phyloP scores from a whole-genome alignment of 2,113 vertebrate genomes.

The Cyprinodon brontotheroides region DNA sequence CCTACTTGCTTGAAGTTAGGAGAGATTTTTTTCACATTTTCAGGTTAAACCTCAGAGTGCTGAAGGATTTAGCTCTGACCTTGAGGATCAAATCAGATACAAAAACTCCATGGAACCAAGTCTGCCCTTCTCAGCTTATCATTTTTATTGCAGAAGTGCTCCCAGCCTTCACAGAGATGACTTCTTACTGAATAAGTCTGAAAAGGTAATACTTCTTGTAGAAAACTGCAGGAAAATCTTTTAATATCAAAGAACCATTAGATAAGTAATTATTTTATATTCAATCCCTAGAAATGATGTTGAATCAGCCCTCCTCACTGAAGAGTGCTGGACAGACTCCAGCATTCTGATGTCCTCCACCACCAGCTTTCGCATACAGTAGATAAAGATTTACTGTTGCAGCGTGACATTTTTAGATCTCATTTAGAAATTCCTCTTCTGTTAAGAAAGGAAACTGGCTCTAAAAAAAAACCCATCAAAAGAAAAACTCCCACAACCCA shows the following conservation, averaged over 20 bases:
- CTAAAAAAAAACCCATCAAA: slow-evolving; percentile 64
- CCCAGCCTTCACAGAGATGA: slow-evolving; percentile 2
- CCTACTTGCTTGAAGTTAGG: neutral
- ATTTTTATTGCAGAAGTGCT: slow-evolving; percentile 36
- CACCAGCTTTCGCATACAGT: slow-evolving; percentile 37
- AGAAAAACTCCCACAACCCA: slow-evolving; percentile 59
- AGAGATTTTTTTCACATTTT: slow-evolving; percentile 11
- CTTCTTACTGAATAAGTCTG: neutral
- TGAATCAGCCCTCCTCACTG: neutral
- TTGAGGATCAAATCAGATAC: slow-evolving; percentile 35
- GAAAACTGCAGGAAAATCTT: neutral
- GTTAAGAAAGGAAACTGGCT: slow-evolving; percentile 65
- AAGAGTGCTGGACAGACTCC: slow-evolving; percentile 19
- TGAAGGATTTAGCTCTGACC: slow-evolving; percentile 29
- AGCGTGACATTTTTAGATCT: slow-evolving; percentile 39
- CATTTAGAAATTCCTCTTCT: slow-evolving; percentile 57
- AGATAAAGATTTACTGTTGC: slow-evolving; percentile 69
- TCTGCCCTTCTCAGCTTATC: slow-evolving; percentile 15
- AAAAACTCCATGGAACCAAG: slow-evolving; percentile 28
- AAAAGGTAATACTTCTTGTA: neutral
- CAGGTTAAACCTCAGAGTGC: slow-evolving; percentile 12
- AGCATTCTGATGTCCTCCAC: slow-evolving; percentile 28
- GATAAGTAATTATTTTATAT: slow-evolving; percentile 5
- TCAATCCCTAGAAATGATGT: neutral
- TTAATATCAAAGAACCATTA: neutral